A percentile compares a stretch with the other conserved stretches of the same genome.
Evolutionary conservation across 2,113 vertebrate species (phyloP).

Genomic region (Sander vitreus): DNA sequence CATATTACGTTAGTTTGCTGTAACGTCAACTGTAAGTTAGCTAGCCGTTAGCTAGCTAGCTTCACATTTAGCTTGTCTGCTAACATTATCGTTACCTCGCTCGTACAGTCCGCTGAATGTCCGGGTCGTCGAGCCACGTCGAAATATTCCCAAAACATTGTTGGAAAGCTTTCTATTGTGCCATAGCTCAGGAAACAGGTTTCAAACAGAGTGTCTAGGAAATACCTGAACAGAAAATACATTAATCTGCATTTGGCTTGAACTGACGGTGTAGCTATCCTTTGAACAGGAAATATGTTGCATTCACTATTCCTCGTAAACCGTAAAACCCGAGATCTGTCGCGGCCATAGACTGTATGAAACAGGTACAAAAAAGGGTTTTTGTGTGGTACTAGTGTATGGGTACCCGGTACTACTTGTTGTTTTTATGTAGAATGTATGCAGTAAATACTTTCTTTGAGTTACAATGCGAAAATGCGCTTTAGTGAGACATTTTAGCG

Average conservation of each 20-base stretch:
- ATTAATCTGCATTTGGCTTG: conserved; percentile 57
- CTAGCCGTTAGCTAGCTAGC: conserved; percentile 66
- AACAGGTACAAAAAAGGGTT: too few species aligned
- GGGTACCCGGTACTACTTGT: background rate
- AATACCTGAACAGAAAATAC: conserved; percentile 49
- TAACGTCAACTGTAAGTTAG: conserved; percentile 44
- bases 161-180: conserved; percentile 22
- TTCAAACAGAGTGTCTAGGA: background rate
- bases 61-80: conserved; percentile 63
- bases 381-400: background rate
- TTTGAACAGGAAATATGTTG: conserved; percentile 73
- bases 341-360: background rate
- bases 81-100: conserved; percentile 70
- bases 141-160: conserved; percentile 68
- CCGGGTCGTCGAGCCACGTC: conserved; percentile 58
- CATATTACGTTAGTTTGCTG: conserved; percentile 25
- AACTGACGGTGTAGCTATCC: conserved; percentile 43
- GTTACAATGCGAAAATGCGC: background rate
- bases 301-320: conserved; percentile 42
- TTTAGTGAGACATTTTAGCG: background rate
- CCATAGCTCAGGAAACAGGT: conserved; percentile 38
- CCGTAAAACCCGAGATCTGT: rapidly evolving
- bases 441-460: background rate
- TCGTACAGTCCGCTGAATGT: conserved; percentile 60
- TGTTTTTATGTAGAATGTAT: background rate